phyloP scores from a whole-genome alignment of 2,797 vertebrate genomes.

The Urophycis tenuis region DNA sequence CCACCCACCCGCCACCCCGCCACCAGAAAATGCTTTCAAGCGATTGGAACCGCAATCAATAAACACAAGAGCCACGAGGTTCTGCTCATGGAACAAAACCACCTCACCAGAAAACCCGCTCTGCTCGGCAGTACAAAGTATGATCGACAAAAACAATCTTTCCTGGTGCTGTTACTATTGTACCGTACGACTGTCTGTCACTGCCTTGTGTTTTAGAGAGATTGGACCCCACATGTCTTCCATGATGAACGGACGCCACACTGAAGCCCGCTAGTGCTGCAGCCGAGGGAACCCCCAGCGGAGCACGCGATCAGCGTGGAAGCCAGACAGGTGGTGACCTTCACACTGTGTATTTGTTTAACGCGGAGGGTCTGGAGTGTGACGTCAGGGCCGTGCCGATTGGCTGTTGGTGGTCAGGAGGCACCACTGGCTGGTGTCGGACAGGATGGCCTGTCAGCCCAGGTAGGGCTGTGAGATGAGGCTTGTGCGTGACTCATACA shows the following conservation, averaged over 20 bases:
- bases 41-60: background rate
- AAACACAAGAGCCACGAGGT: background rate
- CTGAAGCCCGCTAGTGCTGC: background rate
- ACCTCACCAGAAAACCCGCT: background rate
- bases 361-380: background rate
- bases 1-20: no score
- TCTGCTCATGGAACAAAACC: background rate
- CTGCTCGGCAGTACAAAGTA: background rate
- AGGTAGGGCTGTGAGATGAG: background rate
- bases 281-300: background rate
- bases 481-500: background rate
- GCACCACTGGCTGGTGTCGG: background rate
- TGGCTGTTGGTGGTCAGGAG: background rate
- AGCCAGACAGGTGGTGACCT: background rate
- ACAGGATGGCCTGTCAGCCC: background rate
- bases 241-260: background rate
- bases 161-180: background rate
- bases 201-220: background rate
- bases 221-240: background rate
- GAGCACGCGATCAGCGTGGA: background rate
- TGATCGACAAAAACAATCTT: background rate
- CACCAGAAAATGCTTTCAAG: background rate
- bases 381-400: background rate
- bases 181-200: background rate
- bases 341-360: background rate